Evolutionary conservation across 2,888 invertebrate species (phyloP).

Genomic region (Pardosa pseudoannulata): DNA sequence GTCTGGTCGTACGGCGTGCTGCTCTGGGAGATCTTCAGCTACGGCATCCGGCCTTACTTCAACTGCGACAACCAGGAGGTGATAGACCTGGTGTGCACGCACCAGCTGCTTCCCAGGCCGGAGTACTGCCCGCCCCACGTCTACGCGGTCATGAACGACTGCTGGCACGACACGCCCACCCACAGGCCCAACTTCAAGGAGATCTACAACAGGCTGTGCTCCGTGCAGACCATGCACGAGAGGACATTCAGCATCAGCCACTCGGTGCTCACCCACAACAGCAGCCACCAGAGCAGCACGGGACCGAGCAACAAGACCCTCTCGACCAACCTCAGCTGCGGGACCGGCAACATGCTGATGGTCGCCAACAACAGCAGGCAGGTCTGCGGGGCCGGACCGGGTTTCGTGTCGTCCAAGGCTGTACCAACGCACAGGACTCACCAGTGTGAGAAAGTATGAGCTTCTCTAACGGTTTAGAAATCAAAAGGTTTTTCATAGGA

Average conservation of each 20-base stretch:
- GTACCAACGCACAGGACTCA: constrained; percentile 66
- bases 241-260: constrained; percentile 64
- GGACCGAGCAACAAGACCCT: constrained; percentile 80
- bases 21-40: constrained; percentile 99
- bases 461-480: background rate
- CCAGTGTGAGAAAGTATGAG: constrained; percentile 68
- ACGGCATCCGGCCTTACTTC: constrained; percentile 96
- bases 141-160: constrained; percentile 97
- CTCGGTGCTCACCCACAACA: constrained; percentile 71
- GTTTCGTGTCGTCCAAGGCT: constrained; percentile 59
- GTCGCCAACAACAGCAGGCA: constrained; percentile 2
- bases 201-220: constrained; percentile 87
- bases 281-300: constrained; percentile 78
- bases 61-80: constrained; percentile 98
- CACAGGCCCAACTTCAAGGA: constrained; percentile 95
- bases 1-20: constrained; percentile 99
- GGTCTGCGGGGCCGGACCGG: constrained; percentile 35
- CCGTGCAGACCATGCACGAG: constrained; percentile 80
- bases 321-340: constrained; percentile 78
- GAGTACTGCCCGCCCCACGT: constrained; percentile 93
- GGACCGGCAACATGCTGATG: constrained; percentile 42
- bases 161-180: constrained; percentile 96
- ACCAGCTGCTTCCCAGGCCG: constrained; percentile 94
- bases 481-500: background rate
- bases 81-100: constrained; percentile 95